phyloP scores from a whole-genome alignment of 1,140 invertebrate species.

The Heterodera carotae region DNA sequence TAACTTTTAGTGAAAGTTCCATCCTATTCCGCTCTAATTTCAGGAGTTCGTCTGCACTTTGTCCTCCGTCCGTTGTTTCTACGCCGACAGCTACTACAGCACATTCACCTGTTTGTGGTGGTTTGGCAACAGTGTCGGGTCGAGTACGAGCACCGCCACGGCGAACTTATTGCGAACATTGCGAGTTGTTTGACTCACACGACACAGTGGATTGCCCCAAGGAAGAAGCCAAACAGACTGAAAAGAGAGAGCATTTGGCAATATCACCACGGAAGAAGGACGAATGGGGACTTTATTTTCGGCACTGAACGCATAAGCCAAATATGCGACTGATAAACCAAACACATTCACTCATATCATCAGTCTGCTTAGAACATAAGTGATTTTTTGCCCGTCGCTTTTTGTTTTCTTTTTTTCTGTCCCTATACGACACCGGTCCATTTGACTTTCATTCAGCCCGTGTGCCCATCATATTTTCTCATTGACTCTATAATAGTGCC shows the following conservation, averaged over 20 bases:
- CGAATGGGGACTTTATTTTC: background rate
- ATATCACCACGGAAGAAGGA: conserved; percentile 13
- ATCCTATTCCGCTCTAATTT: no score
- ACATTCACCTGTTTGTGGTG: conserved; percentile 5
- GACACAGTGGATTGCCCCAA: conserved; percentile 93
- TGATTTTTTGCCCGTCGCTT: no score
- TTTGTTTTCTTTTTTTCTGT: no score
- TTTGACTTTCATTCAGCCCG: no score
- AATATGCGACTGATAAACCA: no score
- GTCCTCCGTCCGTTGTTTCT: background rate
- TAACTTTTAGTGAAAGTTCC: no score
- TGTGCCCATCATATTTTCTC: no score
- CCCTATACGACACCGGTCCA: no score
- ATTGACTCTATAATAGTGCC: no score
- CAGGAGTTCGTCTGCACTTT: background rate
- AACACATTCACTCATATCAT: no score
- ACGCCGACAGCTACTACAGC: background rate
- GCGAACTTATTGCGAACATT: conserved; percentile 92
- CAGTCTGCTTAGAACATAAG: no score
- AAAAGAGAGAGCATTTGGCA: conserved; percentile 21
- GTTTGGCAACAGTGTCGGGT: conserved; percentile 2
- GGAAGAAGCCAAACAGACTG: conserved; percentile 64
- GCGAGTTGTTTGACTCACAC: conserved; percentile 90
- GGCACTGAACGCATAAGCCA: background rate
- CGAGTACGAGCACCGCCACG: conserved; percentile 55